Evolutionary conservation across 2,113 vertebrate genomes (phyloP), one percentile per base, ranked within the genome.

Genomic region (Rhombomys opimus): DNA sequence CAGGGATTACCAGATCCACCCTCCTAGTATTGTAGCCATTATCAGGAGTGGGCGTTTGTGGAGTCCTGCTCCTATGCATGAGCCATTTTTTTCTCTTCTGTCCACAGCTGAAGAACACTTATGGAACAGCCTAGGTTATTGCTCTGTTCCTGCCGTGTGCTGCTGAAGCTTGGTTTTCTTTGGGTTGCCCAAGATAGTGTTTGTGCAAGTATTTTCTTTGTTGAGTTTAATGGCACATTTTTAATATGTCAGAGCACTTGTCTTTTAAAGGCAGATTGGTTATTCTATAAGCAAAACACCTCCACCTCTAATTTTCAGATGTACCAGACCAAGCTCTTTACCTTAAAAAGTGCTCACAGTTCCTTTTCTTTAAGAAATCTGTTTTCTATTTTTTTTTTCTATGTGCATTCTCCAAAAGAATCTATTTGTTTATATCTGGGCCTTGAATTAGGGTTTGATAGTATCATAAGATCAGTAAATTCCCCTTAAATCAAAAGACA

Each of bases 151-250:
- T 72, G 30, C 78, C 32, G 15, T 35, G n/a, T 67, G 38, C 50
- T 89, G 2, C 25, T 77, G 17, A 23, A 20, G 70, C n/a, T 46
- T 73, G 52, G 17, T 38, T 95, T 80, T 88, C 67, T 81, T 70
- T 92, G 76, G 70, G 5, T 76, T 91, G 61, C 87, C 75, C 3
- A 11, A 73, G 30, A 63, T 63, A 46, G 17, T 52, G 25, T 76
- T 96, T 97, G 97, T 96, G 92, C 96, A 95, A 96, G 30, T 70
- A 68, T 89, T 97, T 97, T 96, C 72, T 93, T 92, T 90, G 72
- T 82, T 85, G 88, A 77, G 65, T 91, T 95, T 93, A 97, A 93
- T 80, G 67, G 81, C 54, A n/a, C 87, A 97, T 72, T 97, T 96
- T 96, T 93, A 95, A 94, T 96, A 97, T 95, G 94, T 89, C 96